Evolutionary conservation across 2,113 vertebrate species (phyloP).

Genomic region (Tetrao urogallus): DNA sequence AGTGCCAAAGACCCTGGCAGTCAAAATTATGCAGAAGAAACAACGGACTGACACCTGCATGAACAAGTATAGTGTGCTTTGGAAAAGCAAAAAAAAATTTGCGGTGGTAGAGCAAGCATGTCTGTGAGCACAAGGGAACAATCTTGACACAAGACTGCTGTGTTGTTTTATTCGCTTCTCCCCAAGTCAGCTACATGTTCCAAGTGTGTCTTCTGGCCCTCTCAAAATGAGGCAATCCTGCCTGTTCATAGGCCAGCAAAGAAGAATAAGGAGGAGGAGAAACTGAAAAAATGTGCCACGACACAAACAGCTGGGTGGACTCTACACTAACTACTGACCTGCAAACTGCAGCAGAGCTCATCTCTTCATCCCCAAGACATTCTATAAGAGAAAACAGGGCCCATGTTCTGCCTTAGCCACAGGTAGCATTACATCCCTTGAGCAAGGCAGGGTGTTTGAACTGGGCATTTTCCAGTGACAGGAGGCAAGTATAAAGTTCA

Average conservation of each 20-base stretch:
- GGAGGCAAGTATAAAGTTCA: not conserved
- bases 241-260: not conserved
- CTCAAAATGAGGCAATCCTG: constrained; percentile 21
- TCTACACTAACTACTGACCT: not conserved
- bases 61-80: not conserved
- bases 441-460: not conserved
- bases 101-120: not conserved
- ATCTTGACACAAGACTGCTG: not conserved
- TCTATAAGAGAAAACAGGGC: not conserved
- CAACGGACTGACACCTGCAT: not conserved
- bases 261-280: not conserved
- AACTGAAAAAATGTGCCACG: not conserved
- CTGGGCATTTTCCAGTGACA: not conserved
- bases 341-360: not conserved
- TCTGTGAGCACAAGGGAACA: not conserved
- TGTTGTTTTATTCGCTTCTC: not conserved
- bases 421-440: not conserved
- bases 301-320: not conserved
- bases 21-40: not conserved
- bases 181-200: not conserved
- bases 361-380: not conserved
- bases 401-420: not conserved
- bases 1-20: not conserved
- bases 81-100: not conserved
- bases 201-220: constrained; percentile 3